Evolutionary conservation across 2,797 vertebrate species (phyloP), one percentile per base, ranked within the genome.

Genomic region (Pipistrellus pipistrellus): DNA sequence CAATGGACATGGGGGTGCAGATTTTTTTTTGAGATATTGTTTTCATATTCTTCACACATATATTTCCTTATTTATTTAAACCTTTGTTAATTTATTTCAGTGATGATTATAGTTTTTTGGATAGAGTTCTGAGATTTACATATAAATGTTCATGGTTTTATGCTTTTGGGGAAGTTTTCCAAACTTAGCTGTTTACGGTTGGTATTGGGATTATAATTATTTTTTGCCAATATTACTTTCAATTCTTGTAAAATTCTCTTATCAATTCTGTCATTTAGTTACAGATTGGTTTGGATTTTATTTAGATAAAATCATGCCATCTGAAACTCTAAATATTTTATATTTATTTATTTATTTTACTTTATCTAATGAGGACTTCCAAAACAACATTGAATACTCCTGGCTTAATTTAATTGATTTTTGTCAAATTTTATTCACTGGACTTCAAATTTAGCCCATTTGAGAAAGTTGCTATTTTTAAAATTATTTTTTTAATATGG

Each of bases 381-480:
- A 85, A 41, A 69, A 25, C 1, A 93, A 81, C 27, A 69, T 1
- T 82, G 20, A 76, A 32, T 81, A 46, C 51, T 44, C 10, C 18
- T 48, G 41, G 69, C 8, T 75, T 81, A 46, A 53, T 62, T 71
- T 20, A 69, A 44, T 69, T 30, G 5, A 59, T 48, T 75, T 69
- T 89, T 81, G 18, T 81, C 30, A 91, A 69, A 53, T 85, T 91
- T 80, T 57, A 71, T 35, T 62, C 59, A 69, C 41, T 38, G 27
- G 21, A 86, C 38, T 72, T 66, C 48, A 68, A 55, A 78, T 83
- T 51, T 84, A 73, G 1, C 15, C 38, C 23, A 78, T n/a, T 62
- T 76, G 44, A 84, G 44, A 81, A 92, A 88, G 8, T 20, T 20
- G 46, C 13, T 27, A 15, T 62, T 90, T 64, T 90, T 64, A 59